A percentile compares a stretch with the other conserved stretches of the same genome.
phyloP scores from a whole-genome alignment of 2,797 vertebrate genomes.

The Tokudaia muenninki region DNA sequence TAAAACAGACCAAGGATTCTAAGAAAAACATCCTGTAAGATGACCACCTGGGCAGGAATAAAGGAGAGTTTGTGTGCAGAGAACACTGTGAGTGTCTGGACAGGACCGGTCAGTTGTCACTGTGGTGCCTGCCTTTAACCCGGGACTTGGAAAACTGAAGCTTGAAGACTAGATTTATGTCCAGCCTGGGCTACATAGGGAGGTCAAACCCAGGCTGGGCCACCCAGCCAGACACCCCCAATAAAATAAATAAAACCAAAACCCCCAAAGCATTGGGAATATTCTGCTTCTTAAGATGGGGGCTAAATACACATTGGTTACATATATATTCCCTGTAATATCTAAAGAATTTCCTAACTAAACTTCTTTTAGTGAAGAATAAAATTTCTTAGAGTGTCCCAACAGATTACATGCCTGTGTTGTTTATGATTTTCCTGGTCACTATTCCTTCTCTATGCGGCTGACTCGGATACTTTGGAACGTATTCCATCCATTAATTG shows the following conservation, averaged over 20 bases:
- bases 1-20: background rate
- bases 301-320: background rate
- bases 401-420: background rate
- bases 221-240: background rate
- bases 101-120: background rate
- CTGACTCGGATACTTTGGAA: background rate
- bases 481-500: background rate
- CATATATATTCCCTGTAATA: background rate
- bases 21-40: background rate
- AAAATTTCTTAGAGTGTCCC: background rate
- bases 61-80: background rate
- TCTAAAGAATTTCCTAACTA: background rate
- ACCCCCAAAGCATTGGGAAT: background rate
- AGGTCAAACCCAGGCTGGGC: background rate
- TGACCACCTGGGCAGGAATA: background rate
- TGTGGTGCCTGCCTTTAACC: background rate
- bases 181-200: background rate
- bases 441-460: fast-evolving
- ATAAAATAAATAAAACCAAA: background rate
- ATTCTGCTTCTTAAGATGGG: background rate
- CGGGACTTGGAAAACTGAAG: background rate
- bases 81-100: background rate
- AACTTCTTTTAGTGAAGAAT: background rate
- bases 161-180: background rate
- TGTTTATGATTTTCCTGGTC: background rate